Evolutionary conservation across 1,140 invertebrate genomes (phyloP).

Genomic region (Cydia amplana): DNA sequence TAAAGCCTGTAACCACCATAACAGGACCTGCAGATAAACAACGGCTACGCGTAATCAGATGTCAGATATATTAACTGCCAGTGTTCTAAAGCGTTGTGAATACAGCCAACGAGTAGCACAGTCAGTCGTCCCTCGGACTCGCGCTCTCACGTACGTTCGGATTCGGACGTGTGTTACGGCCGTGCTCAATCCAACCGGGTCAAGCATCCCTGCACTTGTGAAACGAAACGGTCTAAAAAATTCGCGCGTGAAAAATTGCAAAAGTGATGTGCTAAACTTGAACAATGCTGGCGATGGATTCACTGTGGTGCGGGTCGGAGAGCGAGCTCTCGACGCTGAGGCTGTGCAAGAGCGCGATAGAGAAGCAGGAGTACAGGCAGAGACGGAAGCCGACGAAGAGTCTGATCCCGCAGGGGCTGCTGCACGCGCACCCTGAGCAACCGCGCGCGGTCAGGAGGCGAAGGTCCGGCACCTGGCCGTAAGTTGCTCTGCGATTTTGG

Average conservation of each 20-base stretch:
- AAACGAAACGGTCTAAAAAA: background rate
- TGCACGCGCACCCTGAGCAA: constrained; percentile 58
- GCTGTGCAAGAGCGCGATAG: constrained; percentile 58
- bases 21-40: background rate
- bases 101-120: constrained; percentile 22
- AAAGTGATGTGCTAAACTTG: constrained; percentile 46
- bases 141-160: constrained; percentile 48
- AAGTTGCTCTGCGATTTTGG: constrained; percentile 59
- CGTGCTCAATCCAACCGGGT: constrained; percentile 45
- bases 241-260: background rate
- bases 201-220: constrained; percentile 50
- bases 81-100: background rate
- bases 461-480: constrained; percentile 83
- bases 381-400: constrained; percentile 66
- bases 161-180: constrained; percentile 34
- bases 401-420: constrained; percentile 64
- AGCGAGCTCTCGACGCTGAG: constrained; percentile 64
- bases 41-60: background rate
- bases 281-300: constrained; percentile 76
- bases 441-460: constrained; percentile 65
- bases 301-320: constrained; percentile 78
- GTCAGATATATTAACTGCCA: background rate
- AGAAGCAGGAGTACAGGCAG: constrained; percentile 77
- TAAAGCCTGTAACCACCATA: background rate
- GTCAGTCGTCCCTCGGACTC: constrained; percentile 45